Percentiles rank a stretch among this genome's conserved stretches.
phyloP scores from a whole-genome alignment of 2,888 invertebrate genomes.

The Litoditis marina region DNA sequence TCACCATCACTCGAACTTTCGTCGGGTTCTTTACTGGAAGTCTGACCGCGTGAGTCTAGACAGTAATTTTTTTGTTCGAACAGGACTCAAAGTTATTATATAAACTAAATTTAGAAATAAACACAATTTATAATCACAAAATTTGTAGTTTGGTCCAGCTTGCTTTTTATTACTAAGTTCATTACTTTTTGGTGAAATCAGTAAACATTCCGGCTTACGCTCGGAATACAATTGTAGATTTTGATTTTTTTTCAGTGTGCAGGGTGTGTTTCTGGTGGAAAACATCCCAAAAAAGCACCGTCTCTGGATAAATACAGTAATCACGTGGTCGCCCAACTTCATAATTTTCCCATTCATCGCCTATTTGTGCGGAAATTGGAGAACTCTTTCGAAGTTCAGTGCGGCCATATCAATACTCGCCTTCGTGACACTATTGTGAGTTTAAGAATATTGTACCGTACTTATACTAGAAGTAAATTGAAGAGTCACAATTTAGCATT shows the following conservation, averaged over 20 bases:
- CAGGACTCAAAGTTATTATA: no score
- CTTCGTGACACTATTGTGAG: conserved; percentile 4
- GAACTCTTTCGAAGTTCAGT: conserved; percentile 11
- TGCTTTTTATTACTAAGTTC: no score
- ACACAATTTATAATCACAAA: no score
- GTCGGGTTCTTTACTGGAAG: conserved; percentile 29
- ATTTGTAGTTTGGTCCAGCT: no score
- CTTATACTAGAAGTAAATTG: not conserved
- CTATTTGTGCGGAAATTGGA: conserved; percentile 8
- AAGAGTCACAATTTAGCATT: no score
- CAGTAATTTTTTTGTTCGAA: no score
- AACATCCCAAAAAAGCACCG: conserved; percentile 45
- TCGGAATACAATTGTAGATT: no score
- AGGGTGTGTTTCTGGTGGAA: conserved; percentile 46
- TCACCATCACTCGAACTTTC: conserved; percentile 20
- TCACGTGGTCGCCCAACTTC: conserved; percentile 37
- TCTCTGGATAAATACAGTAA: conserved; percentile 34
- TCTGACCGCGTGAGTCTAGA: conserved; percentile 18
- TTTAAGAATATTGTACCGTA: not conserved
- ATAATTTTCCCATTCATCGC: conserved; percentile 22
- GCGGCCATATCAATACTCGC: not conserved
- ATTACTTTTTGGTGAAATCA: no score
- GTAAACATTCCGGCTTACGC: no score
- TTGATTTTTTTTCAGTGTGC: conserved; percentile 33
- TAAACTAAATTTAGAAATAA: no score